Conservation (phyloP, 2,888 invertebrate genomes). For the Congeria kusceri region DNA sequence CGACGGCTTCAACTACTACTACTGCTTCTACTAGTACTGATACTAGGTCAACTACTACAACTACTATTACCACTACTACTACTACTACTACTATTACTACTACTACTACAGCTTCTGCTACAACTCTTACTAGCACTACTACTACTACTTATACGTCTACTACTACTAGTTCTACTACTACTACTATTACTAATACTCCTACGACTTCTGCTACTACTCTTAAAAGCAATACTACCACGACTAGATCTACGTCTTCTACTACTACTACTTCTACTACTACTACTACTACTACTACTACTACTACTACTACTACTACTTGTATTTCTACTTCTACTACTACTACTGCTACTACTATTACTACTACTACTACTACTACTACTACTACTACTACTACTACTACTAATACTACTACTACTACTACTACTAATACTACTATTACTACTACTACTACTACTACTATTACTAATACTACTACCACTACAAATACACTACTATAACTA, state of each 20-base stretch:
- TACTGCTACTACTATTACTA: slow-evolving; percentile 16
- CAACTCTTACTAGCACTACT: slow-evolving; percentile 11
- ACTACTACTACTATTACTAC: slow-evolving; percentile 13
- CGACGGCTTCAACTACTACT: not conserved
- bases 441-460: slow-evolving; percentile 6
- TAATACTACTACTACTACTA: slow-evolving; percentile 11
- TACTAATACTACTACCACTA: slow-evolving; percentile 10
- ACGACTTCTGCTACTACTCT: slow-evolving; percentile 13
- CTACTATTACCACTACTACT: too few species aligned
- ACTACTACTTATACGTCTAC: slow-evolving; percentile 1
- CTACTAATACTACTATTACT: slow-evolving; percentile 23
- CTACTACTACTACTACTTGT: slow-evolving; percentile 9
- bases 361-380: slow-evolving; percentile 24
- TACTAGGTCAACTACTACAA: not conserved
- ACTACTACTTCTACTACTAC: slow-evolving; percentile 20
- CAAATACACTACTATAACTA: not conserved
- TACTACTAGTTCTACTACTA: slow-evolving; percentile 8
- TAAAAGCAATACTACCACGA: slow-evolving; percentile 13
- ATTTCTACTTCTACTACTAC: slow-evolving; percentile 15
- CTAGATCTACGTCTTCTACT: slow-evolving; percentile 14
- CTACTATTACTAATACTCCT: slow-evolving; percentile 25
- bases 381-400: slow-evolving; percentile 18
- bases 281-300: slow-evolving; percentile 15
- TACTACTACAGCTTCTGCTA: slow-evolving; percentile 3
- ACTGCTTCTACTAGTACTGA: too few species aligned